Base-by-base conservation (phyloP, 53 echinoderm and acorn worm species). In the Arbacia lixula region DNA sequence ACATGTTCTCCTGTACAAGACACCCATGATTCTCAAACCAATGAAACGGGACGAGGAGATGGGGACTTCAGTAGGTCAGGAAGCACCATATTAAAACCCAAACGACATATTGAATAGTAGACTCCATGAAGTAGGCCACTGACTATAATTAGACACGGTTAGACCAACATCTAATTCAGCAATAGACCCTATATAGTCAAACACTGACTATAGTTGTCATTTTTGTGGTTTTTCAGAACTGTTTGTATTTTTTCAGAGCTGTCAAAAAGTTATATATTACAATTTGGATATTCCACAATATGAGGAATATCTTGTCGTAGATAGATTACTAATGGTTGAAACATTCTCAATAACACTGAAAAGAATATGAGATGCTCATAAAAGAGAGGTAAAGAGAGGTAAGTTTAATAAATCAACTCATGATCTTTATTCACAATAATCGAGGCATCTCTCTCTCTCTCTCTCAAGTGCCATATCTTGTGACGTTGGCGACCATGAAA, bases 31-130 rank as follows among this genome's bases (percentile, higher is more conserved):
- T 57, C 58, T 21, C 58, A 21, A 57, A 57, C 58, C 58, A 57
- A 57, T 57, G 12, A 57, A 57, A 57, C 58, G 58, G 58, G 58
- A 57, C 9, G 58, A 57, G 58, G 58, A 57, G 5, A 57, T 57
- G 58, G 58, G 58, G 58, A 57, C 58, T 57, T 57, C 58, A 57
- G 12, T 57, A 57, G 58, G 58, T 57, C 58, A 57, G 58, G 58
- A 21, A 11, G 58, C 58, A 57, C 12, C 16, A 21, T 57, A 19
- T 57, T 21, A 21, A 57, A 57, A 57, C 58, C 58, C 16, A 20
- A 57, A 57, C 58, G 58, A 12, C 58, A 12, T 12, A 57, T 57
- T 57, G 58, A 57, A 57, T 21, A 57, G 20, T 57, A 57, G 58
- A 12, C 58, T 5, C 22, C 16, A 5, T 19, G 21, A 12, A 12